Evolutionary conservation across 2,797 vertebrate species (phyloP).

Genomic region (Sebastes vulpes): DNA sequence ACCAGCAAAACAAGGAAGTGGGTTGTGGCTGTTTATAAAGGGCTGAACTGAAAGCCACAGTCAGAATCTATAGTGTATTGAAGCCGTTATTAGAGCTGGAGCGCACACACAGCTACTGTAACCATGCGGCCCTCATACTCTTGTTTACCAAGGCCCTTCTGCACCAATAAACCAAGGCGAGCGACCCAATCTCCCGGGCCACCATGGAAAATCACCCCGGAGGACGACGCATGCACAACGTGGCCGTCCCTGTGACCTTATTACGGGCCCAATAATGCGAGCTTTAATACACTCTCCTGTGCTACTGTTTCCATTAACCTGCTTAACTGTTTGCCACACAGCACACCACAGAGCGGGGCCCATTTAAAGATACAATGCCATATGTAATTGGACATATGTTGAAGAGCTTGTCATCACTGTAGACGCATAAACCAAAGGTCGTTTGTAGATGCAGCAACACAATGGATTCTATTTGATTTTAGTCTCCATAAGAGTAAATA

Average conservation of each 20-base stretch:
- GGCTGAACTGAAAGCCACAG: background rate
- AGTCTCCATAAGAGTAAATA: too few relatives aligned
- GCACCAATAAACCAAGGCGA: conserved; percentile 48
- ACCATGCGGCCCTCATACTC: conserved; percentile 15
- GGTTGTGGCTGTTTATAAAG: background rate
- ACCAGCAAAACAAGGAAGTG: conserved; percentile 41
- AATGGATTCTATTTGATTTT: background rate
- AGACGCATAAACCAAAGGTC: background rate
- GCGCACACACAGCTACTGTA: background rate
- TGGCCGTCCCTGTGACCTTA: background rate
- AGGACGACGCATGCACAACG: background rate
- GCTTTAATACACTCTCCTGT: conserved; percentile 23
- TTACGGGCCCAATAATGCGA: conserved; percentile 22
- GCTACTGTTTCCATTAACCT: conserved; percentile 23
- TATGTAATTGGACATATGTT: background rate
- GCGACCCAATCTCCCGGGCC: conserved; percentile 11
- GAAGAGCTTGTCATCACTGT: background rate
- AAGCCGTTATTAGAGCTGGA: background rate
- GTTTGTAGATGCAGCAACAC: background rate
- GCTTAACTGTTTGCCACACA: background rate
- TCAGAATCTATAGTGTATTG: background rate
- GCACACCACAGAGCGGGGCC: background rate
- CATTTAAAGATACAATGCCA: background rate
- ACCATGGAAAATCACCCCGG: conserved; percentile 47
- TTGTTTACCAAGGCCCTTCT: conserved; percentile 49